phyloP scores from a whole-genome alignment of 2,797 vertebrate genomes.

The Trematomus bernacchii region DNA sequence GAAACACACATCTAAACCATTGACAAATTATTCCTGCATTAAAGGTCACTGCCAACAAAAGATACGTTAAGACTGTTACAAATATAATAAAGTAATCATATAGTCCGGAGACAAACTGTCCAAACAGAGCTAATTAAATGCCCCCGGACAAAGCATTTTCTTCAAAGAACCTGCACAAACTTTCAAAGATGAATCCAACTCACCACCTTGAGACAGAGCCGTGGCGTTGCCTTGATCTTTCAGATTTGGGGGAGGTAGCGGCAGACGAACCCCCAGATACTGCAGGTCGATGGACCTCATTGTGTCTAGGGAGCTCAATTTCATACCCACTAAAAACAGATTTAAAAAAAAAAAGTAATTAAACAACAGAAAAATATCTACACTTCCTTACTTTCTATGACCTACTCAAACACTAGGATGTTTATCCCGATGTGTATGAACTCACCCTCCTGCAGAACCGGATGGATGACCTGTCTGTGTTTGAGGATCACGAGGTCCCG shows the following conservation, averaged over 20 bases:
- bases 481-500: slow-evolving; percentile 87
- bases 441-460: slow-evolving; percentile 92
- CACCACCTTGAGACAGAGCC: slow-evolving; percentile 56
- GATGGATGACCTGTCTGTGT: slow-evolving; percentile 94
- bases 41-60: not conserved
- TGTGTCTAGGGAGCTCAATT: slow-evolving; percentile 90
- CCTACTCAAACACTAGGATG: not conserved
- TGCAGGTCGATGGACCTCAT: slow-evolving; percentile 90
- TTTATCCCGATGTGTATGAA: not conserved
- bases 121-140: not conserved
- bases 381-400: not conserved
- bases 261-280: slow-evolving; percentile 92
- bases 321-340: slow-evolving; percentile 90
- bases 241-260: slow-evolving; percentile 79
- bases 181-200: slow-evolving; percentile 27
- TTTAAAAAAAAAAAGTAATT: not conserved
- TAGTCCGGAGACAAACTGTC: not conserved
- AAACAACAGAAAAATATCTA: not conserved
- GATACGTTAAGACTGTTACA: not conserved
- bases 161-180: not conserved
- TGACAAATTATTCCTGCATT: not conserved
- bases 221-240: slow-evolving; percentile 12
- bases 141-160: not conserved
- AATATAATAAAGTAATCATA: not conserved
- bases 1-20: too few relatives aligned